Conservation (phyloP, 2,888 invertebrate genomes). For the Ctena decussata region DNA sequence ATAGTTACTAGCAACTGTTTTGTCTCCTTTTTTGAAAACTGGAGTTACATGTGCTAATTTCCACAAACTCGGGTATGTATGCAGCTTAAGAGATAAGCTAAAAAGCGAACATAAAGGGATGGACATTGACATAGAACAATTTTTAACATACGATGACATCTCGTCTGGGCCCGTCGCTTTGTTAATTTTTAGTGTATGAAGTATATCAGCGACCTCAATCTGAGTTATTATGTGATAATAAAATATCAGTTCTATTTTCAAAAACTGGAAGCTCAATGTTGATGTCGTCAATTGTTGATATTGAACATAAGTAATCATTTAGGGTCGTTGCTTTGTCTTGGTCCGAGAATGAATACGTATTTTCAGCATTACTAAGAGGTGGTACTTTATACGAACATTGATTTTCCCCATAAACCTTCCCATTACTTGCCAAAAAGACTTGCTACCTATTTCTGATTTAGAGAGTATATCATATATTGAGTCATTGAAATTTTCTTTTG, state of each 20-base stretch:
- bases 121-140: too few species aligned
- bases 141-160: neutral
- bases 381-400: neutral
- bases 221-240: neutral
- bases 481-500: neutral
- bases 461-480: neutral
- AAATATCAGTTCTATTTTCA: neutral
- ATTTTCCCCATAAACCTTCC: neutral
- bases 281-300: neutral
- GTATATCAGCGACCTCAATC: too few species aligned
- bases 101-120: too few species aligned
- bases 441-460: too few species aligned
- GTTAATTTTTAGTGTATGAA: neutral
- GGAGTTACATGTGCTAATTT: too few species aligned
- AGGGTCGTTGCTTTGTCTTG: neutral
- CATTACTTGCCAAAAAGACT: neutral
- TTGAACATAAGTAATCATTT: neutral
- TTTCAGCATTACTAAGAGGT: neutral
- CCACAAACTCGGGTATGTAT: too few species aligned
- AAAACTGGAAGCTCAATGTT: neutral
- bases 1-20: too few species aligned
- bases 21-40: too few species aligned
- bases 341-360: neutral
- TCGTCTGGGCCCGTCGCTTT: neutral
- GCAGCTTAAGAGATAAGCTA: too few species aligned